phyloP scores from a whole-genome alignment of 2,888 invertebrate species.

The Drosophila tripunctata region DNA sequence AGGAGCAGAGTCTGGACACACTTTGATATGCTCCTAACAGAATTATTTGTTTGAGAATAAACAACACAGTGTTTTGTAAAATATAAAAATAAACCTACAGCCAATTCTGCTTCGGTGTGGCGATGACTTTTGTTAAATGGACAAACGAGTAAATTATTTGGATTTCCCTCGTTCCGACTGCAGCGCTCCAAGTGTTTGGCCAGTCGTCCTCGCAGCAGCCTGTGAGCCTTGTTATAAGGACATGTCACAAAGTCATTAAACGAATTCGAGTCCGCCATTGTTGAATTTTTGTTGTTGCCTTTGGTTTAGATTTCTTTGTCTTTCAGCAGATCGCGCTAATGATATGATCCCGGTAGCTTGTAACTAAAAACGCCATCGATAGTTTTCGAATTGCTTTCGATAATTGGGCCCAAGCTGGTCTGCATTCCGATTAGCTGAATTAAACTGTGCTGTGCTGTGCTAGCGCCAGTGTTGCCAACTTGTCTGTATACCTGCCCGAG shows the following conservation, averaged over 20 bases:
- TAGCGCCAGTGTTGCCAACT: too few species aligned
- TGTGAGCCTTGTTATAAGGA: conserved; percentile 34
- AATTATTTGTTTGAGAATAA: background rate
- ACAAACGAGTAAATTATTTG: background rate
- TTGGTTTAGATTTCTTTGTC: background rate
- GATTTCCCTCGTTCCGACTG: background rate
- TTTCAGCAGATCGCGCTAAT: too few species aligned
- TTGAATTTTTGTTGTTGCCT: background rate
- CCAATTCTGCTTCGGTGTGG: background rate
- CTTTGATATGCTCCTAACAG: conserved; percentile 23
- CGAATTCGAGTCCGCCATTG: conserved; percentile 12
- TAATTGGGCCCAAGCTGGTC: too few species aligned
- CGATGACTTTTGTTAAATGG: conserved; percentile 39
- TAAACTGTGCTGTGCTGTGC: too few species aligned
- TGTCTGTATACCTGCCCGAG: too few species aligned
- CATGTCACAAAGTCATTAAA: conserved; percentile 40
- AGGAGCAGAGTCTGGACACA: conserved; percentile 16
- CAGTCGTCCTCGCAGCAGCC: conserved; percentile 28
- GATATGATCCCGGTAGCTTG: too few species aligned
- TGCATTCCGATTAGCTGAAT: too few species aligned
- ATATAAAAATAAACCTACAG: conserved; percentile 24
- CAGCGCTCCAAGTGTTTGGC: conserved; percentile 35
- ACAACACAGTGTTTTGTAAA: background rate
- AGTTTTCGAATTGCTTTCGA: too few species aligned
- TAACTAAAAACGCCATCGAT: too few species aligned